These are phyloP conservation scores for Elgaria multicarinata DNA, from an alignment of 2,113 vertebrate species.

Conservation along the genomic window DNA sequence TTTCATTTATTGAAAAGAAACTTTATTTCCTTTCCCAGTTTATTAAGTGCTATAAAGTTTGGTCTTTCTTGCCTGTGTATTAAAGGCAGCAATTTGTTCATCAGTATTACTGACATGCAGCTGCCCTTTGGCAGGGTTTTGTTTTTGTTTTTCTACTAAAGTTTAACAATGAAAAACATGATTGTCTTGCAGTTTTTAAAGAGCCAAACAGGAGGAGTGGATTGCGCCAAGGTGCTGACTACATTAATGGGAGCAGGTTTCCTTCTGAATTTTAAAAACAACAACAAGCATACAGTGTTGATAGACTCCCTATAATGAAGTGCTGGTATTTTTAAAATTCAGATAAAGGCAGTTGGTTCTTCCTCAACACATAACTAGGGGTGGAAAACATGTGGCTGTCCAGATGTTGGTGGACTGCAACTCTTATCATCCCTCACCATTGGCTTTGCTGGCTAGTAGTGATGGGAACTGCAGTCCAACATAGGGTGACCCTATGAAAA, in stretches of 20 bases:
- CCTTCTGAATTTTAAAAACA: background rate
- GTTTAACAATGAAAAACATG: background rate
- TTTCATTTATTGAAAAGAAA: background rate
- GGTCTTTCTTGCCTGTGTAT: conserved; percentile 36
- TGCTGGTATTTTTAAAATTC: background rate
- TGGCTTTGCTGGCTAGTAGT: too few relatives aligned
- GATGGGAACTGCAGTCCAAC: too few relatives aligned
- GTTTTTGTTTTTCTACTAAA: background rate
- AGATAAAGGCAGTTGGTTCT: background rate
- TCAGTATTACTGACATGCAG: background rate
- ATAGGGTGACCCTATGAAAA: too few relatives aligned
- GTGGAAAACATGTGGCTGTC: too few relatives aligned
- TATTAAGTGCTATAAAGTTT: background rate
- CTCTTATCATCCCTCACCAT: too few relatives aligned
- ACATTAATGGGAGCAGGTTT: background rate
- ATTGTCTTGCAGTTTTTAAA: background rate
- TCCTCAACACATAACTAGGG: background rate
- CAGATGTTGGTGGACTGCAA: too few relatives aligned
- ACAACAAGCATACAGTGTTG: background rate
- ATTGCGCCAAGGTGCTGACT: conserved; percentile 4
- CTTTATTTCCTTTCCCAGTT: background rate
- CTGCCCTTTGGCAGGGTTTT: background rate
- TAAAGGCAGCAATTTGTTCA: background rate
- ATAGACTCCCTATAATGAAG: background rate
- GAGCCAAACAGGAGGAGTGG: background rate